Evolutionary conservation across 2,888 invertebrate species (phyloP).

Genomic region (Caenorhabditis sp.): DNA sequence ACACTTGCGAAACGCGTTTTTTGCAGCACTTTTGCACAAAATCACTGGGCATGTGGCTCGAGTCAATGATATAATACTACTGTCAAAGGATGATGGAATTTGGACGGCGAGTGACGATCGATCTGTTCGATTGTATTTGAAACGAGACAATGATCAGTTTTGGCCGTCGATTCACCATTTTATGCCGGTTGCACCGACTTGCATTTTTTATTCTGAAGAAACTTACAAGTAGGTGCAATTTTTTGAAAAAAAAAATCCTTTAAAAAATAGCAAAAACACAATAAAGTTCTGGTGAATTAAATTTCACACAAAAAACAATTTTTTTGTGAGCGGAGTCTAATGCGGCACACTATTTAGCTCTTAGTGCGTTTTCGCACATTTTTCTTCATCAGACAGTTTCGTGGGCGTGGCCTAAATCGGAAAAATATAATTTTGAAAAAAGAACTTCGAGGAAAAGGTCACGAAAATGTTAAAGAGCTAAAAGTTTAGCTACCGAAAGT

Average conservation of each 20-base stretch:
- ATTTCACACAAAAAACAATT: too few relatives aligned
- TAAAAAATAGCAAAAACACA: neutral
- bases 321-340: too few relatives aligned
- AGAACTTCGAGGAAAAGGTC: too few relatives aligned
- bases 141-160: constrained; percentile 95
- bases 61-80: constrained; percentile 60
- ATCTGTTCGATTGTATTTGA: constrained; percentile 87
- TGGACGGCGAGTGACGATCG: constrained; percentile 60
- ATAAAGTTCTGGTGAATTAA: too few relatives aligned
- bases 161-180: constrained; percentile 91
- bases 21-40: constrained; percentile 62
- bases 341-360: too few relatives aligned
- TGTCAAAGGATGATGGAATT: constrained; percentile 59
- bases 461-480: too few relatives aligned
- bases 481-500: too few relatives aligned
- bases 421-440: too few relatives aligned
- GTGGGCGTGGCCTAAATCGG: too few relatives aligned
- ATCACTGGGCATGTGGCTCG: constrained; percentile 66
- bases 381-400: too few relatives aligned
- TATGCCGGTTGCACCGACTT: constrained; percentile 64
- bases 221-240: constrained; percentile 43
- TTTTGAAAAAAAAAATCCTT: neutral
- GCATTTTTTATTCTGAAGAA: constrained; percentile 62
- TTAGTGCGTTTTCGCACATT: too few relatives aligned
- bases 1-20: too few relatives aligned